These are phyloP conservation scores for Aricia agestis DNA, from an alignment of 1,140 invertebrate species.

Conservation along the genomic window DNA sequence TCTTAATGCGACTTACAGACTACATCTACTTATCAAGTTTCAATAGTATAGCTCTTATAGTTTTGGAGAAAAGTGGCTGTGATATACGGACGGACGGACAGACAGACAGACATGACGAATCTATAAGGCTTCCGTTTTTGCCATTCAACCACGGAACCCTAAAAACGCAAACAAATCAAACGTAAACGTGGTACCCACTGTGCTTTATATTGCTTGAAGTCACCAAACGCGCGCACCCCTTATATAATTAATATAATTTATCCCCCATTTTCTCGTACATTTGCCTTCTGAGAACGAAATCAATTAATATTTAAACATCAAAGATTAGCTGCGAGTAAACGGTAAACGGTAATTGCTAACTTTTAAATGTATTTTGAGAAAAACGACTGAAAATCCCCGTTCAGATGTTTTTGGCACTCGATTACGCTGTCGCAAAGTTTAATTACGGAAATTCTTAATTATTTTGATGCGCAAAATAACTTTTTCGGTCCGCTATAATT, in stretches of 20 bases:
- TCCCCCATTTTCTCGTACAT: constrained; percentile 34
- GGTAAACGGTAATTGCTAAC: constrained; percentile 32
- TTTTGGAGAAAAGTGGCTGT: too few relatives aligned
- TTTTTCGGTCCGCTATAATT: constrained; percentile 16
- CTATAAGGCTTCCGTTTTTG: too few relatives aligned
- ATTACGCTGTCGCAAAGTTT: constrained; percentile 29
- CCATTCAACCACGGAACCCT: too few relatives aligned
- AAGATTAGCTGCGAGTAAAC: constrained; percentile 50
- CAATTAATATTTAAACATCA: constrained; percentile 61
- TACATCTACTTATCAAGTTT: too few relatives aligned
- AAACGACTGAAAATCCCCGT: constrained; percentile 25
- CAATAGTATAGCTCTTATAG: too few relatives aligned
- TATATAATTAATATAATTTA: constrained; percentile 34
- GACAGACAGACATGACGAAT: too few relatives aligned
- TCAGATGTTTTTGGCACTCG: constrained; percentile 30
- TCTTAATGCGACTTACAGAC: too few relatives aligned
- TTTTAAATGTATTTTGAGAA: constrained; percentile 34
- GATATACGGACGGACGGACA: too few relatives aligned
- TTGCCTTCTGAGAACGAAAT: constrained; percentile 48
- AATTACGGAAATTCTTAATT: constrained; percentile 28
- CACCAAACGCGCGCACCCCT: background rate
- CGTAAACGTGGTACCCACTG: too few relatives aligned
- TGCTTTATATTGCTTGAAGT: background rate
- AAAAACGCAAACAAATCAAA: too few relatives aligned
- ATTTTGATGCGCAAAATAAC: constrained; percentile 15